Evolutionary conservation across 2,888 invertebrate species (phyloP).

Genomic region (Meteorus colon): DNA sequence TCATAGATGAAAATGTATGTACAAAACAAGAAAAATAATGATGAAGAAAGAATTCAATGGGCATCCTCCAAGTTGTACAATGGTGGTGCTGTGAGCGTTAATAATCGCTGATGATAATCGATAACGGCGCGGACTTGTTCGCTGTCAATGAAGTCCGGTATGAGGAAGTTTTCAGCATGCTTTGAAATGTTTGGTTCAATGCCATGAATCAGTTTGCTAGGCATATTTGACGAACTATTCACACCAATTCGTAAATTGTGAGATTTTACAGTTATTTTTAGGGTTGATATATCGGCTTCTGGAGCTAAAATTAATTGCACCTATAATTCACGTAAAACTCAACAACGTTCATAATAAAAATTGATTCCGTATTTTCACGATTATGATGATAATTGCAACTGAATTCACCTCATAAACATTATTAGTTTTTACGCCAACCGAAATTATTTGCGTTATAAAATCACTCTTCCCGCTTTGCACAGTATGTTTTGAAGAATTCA

Average conservation of each 20-base stretch:
- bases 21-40: not conserved
- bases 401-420: slow-evolving; percentile 56
- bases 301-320: slow-evolving; percentile 56
- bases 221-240: slow-evolving; percentile 41
- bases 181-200: slow-evolving; percentile 52
- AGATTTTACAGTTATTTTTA: slow-evolving; percentile 61
- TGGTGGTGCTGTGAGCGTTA: slow-evolving; percentile 56
- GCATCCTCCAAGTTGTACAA: slow-evolving; percentile 48
- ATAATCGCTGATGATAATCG: slow-evolving; percentile 54
- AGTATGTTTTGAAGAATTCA: not conserved
- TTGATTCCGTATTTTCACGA: too few species aligned
- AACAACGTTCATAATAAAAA: too few species aligned
- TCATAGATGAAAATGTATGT: not conserved
- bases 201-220: slow-evolving; percentile 48
- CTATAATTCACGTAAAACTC: slow-evolving; percentile 39
- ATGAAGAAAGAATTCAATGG: not conserved
- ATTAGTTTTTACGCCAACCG: slow-evolving; percentile 53
- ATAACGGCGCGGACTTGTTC: slow-evolving; percentile 57
- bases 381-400: too few species aligned
- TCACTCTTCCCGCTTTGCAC: slow-evolving; percentile 1
- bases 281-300: slow-evolving; percentile 57
- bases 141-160: slow-evolving; percentile 56
- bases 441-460: slow-evolving; percentile 53
- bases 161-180: slow-evolving; percentile 57
- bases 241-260: slow-evolving; percentile 57